Evolutionary conservation across 2,888 invertebrate genomes (phyloP), one percentile per base, ranked within the genome.

Genomic region (Euspilapteryx auroguttella): DNA sequence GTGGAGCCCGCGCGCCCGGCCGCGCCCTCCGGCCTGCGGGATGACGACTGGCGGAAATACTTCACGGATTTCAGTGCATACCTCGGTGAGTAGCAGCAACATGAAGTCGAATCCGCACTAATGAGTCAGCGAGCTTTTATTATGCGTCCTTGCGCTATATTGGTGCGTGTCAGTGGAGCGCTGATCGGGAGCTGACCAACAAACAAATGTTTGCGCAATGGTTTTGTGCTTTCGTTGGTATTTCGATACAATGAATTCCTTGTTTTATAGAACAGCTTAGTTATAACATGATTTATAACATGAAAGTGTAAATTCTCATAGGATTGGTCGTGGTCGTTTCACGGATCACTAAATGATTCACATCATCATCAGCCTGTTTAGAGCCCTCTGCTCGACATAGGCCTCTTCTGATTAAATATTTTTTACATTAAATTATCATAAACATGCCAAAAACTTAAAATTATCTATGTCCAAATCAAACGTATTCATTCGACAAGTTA

Each of bases 61-160:
- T 77, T 76, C 49, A 55, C 52, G 22, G 76, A 77, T 49, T 77
- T 76, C 59, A 71, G 71, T 45, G 62, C 75, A 37, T 77, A 77
- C 45, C 61, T 76, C 34, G 77, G 77, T 77, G 51, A 77, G 77
- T 76, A 37, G 27, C 24, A 29, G 39, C 38, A 36, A 33, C 41
- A 32, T 42, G 37, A 39, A 39, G 41, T 41, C 47, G 45, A 48
- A 41, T 48, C 43, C 30, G 34, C 34, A 28, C 31, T 35, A 42
- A 45, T 71, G 66, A 68, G 49, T 71, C 68, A 62, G 47, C 45
- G 45, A 36, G 55, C 55, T 58, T 53, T 61, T 59, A 61, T 53
- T 52, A 54, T 47, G 43, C 55, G 71, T 49, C 34, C 34, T 34
- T 34, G 34, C 23, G 31, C 34, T 34, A 34, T 29, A 31, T 31